Conservation (phyloP, 2,888 invertebrate genomes). For the Lampropteryx suffumata region DNA sequence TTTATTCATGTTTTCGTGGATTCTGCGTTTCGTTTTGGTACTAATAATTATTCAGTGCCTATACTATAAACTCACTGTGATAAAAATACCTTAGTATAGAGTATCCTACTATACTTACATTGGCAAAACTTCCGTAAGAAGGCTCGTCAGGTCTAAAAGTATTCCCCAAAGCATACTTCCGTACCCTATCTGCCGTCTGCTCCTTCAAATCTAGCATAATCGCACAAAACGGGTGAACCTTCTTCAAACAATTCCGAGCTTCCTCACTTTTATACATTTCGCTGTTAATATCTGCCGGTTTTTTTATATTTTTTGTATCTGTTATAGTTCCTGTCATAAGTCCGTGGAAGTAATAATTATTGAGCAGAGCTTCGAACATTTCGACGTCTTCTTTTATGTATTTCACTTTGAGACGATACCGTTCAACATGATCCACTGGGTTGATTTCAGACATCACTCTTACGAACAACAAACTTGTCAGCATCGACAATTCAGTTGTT, state of each 20-base stretch:
- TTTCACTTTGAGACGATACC: constrained; percentile 87
- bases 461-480: constrained; percentile 81
- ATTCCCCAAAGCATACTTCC: constrained; percentile 78
- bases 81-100: too few species aligned
- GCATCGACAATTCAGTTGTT: constrained; percentile 56
- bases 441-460: constrained; percentile 85
- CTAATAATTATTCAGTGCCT: too few species aligned
- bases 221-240: constrained; percentile 74
- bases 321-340: constrained; percentile 59
- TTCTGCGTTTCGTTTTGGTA: too few species aligned
- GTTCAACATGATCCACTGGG: constrained; percentile 92
- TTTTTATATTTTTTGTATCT: constrained; percentile 54
- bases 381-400: constrained; percentile 87
- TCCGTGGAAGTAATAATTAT: constrained; percentile 82
- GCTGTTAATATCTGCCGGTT: constrained; percentile 47
- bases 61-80: too few species aligned
- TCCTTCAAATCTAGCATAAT: constrained; percentile 65
- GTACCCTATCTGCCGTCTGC: constrained; percentile 55
- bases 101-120: constrained; percentile 54
- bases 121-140: constrained; percentile 75
- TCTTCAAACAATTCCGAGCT: constrained; percentile 48
- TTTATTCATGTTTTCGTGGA: too few species aligned
- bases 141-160: constrained; percentile 80
- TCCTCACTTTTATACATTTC: constrained; percentile 42
- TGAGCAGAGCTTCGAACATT: constrained; percentile 80